Evolutionary conservation across 2,797 vertebrate genomes (phyloP).

Genomic region (Pelodytes ibericus): DNA sequence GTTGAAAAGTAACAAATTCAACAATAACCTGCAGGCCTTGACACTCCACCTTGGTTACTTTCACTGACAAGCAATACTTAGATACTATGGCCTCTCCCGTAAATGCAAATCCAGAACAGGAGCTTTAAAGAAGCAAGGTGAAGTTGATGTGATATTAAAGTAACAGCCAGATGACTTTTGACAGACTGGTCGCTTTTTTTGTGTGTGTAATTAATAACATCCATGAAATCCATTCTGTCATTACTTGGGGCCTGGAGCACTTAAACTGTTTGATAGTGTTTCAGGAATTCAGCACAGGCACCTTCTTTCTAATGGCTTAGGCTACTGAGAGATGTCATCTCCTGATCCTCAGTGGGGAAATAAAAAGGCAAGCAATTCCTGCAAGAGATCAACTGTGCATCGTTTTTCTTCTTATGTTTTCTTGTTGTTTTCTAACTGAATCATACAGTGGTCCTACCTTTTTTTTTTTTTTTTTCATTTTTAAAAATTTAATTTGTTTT

Average conservation of each 20-base stretch:
- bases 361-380: background rate
- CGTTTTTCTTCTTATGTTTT: background rate
- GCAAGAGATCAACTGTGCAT: slow-evolving; percentile 4
- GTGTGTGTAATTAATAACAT: slow-evolving; percentile 22
- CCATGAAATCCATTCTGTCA: slow-evolving; percentile 38
- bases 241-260: slow-evolving; percentile 21
- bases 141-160: background rate
- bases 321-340: slow-evolving; percentile 31
- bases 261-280: slow-evolving; percentile 30
- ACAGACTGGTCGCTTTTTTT: background rate
- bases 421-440: background rate
- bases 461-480: too few relatives aligned
- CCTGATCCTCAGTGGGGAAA: background rate
- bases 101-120: background rate
- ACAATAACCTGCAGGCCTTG: too few relatives aligned
- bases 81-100: too few relatives aligned
- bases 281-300: slow-evolving; percentile 35
- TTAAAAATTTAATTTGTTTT: too few relatives aligned
- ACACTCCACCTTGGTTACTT: background rate
- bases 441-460: background rate
- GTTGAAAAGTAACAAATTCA: too few relatives aligned
- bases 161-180: slow-evolving; percentile 24
- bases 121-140: slow-evolving; percentile 16
- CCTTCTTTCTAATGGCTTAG: slow-evolving; percentile 31
- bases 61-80: background rate